Base-by-base conservation (phyloP, 1,140 invertebrate species). In the Tribolium madens region DNA sequence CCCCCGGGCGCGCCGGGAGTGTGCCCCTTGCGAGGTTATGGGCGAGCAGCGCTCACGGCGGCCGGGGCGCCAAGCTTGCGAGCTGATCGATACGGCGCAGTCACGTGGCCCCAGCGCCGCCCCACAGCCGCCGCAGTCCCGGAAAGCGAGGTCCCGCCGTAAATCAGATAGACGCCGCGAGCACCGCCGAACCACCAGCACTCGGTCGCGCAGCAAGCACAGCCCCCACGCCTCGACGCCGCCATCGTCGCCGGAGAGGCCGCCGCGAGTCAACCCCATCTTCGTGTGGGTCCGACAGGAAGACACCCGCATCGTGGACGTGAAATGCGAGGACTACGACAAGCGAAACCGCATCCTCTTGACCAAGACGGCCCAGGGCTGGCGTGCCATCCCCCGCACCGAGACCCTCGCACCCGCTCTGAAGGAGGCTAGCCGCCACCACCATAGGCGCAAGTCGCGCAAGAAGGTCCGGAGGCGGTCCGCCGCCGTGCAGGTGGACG, bases 281-380 rank as follows among this genome's bases (percentile, higher is more conserved):
- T 95, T 95, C 85, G 88, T 95, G 71, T 94, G 93, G 93, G 92
- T 93, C 46, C 91, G 92, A 80, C 93, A 94, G 84, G 88, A 90
- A 77, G 92, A 94, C 83, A 92, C 92, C 72, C 89, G 88, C 83
- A 94, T 95, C 81, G 90, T 94, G 82, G 92, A 94, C 85, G 93
- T 95, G 78, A 90, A 91, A 83, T 94, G 93, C 87, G 94, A 95
- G 86, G 94, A 95, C 84, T 95, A 95, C 87, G 93, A 95, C 86
- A 91, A 93, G 82, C 87, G 93, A 42, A 95, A 95, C 87, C 91
- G 94, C 9, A 93, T 95, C 76, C 91, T 93, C 77, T 86, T 95
- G 80, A 93, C 92, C 60, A 93, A 94, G 83, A 94, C 93, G 2
- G 88, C 92, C 1, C 89, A 91, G 82, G 94, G 94, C 81, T 95